phyloP scores from a whole-genome alignment of 2,113 vertebrate genomes.

The Austrofundulus limnaeus region DNA sequence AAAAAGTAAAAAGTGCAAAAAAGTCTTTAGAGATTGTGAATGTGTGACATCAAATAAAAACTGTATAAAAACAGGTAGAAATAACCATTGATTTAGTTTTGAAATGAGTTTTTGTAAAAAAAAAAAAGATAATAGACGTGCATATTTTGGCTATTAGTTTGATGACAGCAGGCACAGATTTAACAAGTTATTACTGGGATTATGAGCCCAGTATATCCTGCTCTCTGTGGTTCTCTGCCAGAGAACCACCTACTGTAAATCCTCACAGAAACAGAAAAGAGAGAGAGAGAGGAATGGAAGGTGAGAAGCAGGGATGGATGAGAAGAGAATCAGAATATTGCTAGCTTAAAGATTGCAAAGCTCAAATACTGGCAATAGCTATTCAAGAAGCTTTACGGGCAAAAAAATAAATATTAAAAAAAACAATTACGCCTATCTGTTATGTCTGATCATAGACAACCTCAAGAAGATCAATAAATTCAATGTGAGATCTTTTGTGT shows the following conservation, averaged over 20 bases:
- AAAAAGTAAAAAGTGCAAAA: no score
- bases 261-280: slow-evolving; percentile 34
- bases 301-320: neutral
- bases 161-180: slow-evolving; percentile 17
- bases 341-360: neutral
- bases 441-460: neutral
- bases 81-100: neutral
- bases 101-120: neutral
- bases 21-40: no score
- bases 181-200: slow-evolving; percentile 31
- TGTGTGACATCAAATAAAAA: no score
- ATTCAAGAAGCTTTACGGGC: neutral
- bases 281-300: neutral
- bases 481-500: slow-evolving; percentile 5
- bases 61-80: no score
- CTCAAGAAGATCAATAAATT: neutral
- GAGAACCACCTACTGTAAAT: slow-evolving; percentile 61
- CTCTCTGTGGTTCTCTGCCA: slow-evolving; percentile 47
- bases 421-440: no score
- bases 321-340: neutral
- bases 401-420: no score
- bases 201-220: slow-evolving; percentile 46
- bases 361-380: slow-evolving; percentile 6
- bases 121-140: no score
- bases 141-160: slow-evolving; percentile 16